These are phyloP conservation scores for Furcula furcula DNA, from an alignment of 2,888 invertebrate genomes.

Conservation along the genomic window DNA sequence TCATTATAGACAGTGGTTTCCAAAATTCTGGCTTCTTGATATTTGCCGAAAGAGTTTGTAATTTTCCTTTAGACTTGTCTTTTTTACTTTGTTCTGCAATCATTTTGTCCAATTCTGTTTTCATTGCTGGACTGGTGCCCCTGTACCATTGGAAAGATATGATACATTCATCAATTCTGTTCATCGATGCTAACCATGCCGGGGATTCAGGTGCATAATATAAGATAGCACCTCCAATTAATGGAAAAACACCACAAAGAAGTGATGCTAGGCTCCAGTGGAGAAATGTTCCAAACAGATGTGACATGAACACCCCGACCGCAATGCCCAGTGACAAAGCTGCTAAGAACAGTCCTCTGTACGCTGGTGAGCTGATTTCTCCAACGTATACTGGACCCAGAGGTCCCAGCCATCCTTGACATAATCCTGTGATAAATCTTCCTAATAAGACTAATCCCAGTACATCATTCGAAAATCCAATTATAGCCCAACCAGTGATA, in stretches of 20 bases:
- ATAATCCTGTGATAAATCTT: constrained; percentile 80
- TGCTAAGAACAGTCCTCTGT: constrained; percentile 84
- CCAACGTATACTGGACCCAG: constrained; percentile 82
- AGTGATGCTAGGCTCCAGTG: constrained; percentile 82
- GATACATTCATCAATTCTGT: constrained; percentile 80
- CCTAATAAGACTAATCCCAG: constrained; percentile 71
- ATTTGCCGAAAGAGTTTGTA: constrained; percentile 56
- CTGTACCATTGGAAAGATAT: constrained; percentile 83
- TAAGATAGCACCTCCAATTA: constrained; percentile 76
- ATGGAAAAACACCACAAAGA: constrained; percentile 77
- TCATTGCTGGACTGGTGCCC: constrained; percentile 71
- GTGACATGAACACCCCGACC: constrained; percentile 84
- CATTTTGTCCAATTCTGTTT: constrained; percentile 75
- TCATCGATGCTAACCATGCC: constrained; percentile 84
- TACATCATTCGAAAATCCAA: constrained; percentile 75
- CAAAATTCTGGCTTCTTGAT: constrained; percentile 80
- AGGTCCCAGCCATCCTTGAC: constrained; percentile 82
- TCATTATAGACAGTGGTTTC: constrained; percentile 83
- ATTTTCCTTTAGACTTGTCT: constrained; percentile 51
- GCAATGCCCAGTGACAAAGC: constrained; percentile 83
- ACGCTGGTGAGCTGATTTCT: constrained; percentile 81
- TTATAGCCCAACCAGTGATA: constrained; percentile 81
- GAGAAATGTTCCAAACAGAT: constrained; percentile 84
- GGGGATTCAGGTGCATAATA: constrained; percentile 86
- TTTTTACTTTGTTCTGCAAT: constrained; percentile 60